These are phyloP conservation scores for Laticauda colubrina DNA, from an alignment of 2,113 vertebrate species.

Conservation along the genomic window DNA sequence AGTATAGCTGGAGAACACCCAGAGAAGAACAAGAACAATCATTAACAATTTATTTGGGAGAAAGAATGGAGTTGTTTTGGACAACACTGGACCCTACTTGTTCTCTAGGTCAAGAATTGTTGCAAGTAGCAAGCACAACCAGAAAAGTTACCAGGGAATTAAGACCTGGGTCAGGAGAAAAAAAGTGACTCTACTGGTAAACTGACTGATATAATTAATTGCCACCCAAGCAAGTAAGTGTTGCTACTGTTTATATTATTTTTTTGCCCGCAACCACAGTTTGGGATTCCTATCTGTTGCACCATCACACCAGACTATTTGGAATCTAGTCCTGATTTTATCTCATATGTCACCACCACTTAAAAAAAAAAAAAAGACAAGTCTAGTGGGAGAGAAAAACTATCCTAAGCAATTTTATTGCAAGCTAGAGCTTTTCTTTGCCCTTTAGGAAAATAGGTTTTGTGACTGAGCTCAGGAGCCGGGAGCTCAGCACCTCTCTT, in stretches of 20 bases:
- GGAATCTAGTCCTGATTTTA: constrained; percentile 51
- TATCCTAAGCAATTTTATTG: constrained; percentile 33
- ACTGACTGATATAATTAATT: constrained; percentile 60
- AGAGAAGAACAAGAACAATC: background rate
- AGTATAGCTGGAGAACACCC: background rate
- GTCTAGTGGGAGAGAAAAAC: constrained; percentile 12
- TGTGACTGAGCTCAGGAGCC: background rate
- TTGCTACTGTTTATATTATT: constrained; percentile 65
- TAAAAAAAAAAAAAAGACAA: constrained; percentile 37
- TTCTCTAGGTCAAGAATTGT: constrained; percentile 3
- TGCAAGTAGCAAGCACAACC: constrained; percentile 32
- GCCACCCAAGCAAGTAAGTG: constrained; percentile 59
- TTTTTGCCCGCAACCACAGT: constrained; percentile 50
- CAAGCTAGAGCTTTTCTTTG: background rate
- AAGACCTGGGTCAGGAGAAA: constrained; percentile 54
- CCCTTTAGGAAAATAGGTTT: background rate
- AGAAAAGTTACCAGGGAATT: constrained; percentile 47
- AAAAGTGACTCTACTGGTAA: constrained; percentile 47
- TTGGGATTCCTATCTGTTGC: constrained; percentile 61
- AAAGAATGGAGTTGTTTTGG: background rate
- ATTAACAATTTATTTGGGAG: background rate
- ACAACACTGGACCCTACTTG: constrained; percentile 29
- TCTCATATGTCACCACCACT: constrained; percentile 33
- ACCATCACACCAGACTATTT: constrained; percentile 45
- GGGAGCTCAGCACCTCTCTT: background rate